These are phyloP conservation scores for Anolis carolinensis DNA, from an alignment of 2,113 vertebrate genomes.

Conservation along the genomic window DNA sequence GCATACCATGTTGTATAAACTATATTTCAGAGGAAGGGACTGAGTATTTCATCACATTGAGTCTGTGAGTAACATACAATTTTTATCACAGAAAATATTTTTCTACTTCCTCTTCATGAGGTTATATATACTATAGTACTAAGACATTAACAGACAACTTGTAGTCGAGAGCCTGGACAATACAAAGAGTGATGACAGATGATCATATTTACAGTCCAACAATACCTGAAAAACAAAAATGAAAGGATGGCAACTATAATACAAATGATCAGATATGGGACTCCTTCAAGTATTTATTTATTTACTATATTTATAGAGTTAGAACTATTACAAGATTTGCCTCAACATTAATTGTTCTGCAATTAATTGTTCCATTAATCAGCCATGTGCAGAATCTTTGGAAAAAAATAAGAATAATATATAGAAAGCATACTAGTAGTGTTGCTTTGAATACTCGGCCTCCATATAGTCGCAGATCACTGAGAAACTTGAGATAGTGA, in stretches of 20 bases:
- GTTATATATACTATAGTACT: neutral
- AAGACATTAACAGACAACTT: neutral
- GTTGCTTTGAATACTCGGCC: conserved; percentile 95
- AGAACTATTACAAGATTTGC: neutral
- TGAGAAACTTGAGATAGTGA: conserved; percentile 98
- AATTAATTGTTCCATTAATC: neutral
- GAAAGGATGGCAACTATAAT: neutral
- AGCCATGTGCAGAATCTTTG: neutral
- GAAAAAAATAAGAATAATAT: conserved; percentile 28
- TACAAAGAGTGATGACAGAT: neutral
- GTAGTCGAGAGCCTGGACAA: neutral
- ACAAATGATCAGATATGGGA: neutral
- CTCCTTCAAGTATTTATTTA: too few relatives aligned
- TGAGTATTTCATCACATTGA: too few relatives aligned
- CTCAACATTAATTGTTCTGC: conserved; percentile 27
- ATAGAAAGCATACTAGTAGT: conserved; percentile 83
- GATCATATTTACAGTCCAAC: neutral
- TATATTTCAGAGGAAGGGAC: too few relatives aligned
- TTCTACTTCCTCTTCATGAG: neutral
- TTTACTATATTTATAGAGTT: too few relatives aligned
- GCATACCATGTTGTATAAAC: too few relatives aligned
- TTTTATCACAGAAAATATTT: neutral
- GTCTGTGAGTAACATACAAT: too few relatives aligned
- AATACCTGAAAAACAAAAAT: neutral
- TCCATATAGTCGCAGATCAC: conserved; percentile 93